Evolutionary conservation across 2,113 vertebrate genomes (phyloP), one percentile per base, ranked within the genome.

Genomic region (Stigmatopora nigra): DNA sequence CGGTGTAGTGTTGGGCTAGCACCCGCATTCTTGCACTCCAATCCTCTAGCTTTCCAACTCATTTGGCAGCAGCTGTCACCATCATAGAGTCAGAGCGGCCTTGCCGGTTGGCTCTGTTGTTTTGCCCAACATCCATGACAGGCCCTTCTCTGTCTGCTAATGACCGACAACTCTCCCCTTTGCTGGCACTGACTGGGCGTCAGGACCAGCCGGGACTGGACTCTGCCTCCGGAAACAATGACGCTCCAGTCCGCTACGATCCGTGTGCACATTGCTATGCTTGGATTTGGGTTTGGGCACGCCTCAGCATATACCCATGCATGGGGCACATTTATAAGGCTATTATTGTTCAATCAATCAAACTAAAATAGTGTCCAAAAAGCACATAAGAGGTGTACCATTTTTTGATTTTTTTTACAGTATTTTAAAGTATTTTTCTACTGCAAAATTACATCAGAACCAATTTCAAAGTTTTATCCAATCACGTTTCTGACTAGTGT

Each of bases 41-140:
- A 78, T 72, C 70, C n/a, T 67, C 19, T 73, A 82, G 73, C 75
- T 78, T 83, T 73, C 72, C 69, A 71, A 78, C 71, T 79, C 71
- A 78, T 82, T 71, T 68, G 38, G 58, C 48, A 81, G 60, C 82
- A 76, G 77, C 86, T 84, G 83, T 80, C 72, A 65, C 72, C 78
- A 76, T 65, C 59, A 57, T 78, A 81, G 72, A 77, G 75, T 56
- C 71, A 62, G 47, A 64, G 77, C 60, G 73, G 67, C 41, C 6
- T 75, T 89, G 88, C 83, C 87, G 87, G 80, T 81, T 60, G 72
- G 68, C 84, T 46, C 78, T 73, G 85, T 84, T 87, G 78, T 88
- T 81, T 65, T 84, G 73, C 73, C 77, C 58, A 70, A 46, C 64
- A 65, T 72, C 59, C 69, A 78, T 52, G 44, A 89, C 88, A 89